These are phyloP conservation scores for Eptesicus fuscus DNA, from an alignment of 2,113 vertebrate species.

Conservation along the genomic window DNA sequence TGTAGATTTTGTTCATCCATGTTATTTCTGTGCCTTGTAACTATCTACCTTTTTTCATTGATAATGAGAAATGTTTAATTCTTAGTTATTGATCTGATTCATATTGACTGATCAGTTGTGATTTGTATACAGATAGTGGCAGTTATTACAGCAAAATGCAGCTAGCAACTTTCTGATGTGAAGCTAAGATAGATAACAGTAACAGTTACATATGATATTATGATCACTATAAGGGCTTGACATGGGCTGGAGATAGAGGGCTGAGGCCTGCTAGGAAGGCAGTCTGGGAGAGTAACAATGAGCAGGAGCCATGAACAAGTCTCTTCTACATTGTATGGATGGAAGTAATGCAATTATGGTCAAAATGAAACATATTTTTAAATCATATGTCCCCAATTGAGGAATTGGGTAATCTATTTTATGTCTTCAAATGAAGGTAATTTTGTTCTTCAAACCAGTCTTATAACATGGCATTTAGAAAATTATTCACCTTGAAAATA, in stretches of 20 bases:
- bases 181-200: background rate
- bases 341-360: background rate
- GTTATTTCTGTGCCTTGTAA: background rate
- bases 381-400: background rate
- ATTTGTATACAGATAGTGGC: background rate
- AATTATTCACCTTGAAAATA: background rate
- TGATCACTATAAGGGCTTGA: background rate
- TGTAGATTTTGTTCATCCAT: background rate
- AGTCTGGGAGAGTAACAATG: background rate
- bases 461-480: background rate
- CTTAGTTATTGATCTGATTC: background rate
- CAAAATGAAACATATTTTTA: background rate
- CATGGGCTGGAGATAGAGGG: background rate
- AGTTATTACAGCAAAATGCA: background rate
- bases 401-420: background rate
- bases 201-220: background rate
- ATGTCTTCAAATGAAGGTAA: background rate
- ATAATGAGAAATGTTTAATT: background rate
- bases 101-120: background rate
- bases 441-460: slow-evolving; percentile 12
- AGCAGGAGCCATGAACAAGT: background rate
- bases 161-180: background rate
- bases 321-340: background rate
- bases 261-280: background rate
- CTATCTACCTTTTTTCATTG: background rate